phyloP scores from a whole-genome alignment of 2,113 vertebrate genomes.

The Syrmaticus mikado region DNA sequence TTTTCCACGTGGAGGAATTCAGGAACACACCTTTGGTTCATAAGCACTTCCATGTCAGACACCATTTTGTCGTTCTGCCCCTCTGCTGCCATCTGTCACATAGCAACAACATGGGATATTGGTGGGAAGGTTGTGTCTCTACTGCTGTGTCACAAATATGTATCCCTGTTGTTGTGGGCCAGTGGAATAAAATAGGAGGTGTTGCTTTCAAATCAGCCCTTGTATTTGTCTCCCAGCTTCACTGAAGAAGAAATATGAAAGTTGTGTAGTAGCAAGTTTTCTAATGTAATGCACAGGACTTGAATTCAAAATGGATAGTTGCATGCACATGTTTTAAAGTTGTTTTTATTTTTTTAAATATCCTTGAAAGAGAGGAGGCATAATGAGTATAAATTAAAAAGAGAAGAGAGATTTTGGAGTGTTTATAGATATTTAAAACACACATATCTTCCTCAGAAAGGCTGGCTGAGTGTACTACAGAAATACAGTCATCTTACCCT shows the following conservation, averaged over 20 bases:
- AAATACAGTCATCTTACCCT: neutral
- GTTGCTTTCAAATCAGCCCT: too few species aligned
- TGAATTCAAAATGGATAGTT: neutral
- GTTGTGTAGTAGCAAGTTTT: neutral
- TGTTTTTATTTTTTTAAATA: too few species aligned
- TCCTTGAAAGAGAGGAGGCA: rapidly evolving
- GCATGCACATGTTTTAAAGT: neutral
- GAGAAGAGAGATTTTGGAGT: neutral
- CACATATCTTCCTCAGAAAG: rapidly evolving
- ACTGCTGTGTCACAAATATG: too few species aligned
- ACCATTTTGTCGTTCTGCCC: too few species aligned
- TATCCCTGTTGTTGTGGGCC: too few species aligned
- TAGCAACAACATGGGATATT: too few species aligned
- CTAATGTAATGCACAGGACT: neutral
- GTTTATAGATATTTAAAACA: neutral
- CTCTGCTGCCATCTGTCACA: too few species aligned
- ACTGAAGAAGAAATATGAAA: neutral
- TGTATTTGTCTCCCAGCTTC: rapidly evolving
- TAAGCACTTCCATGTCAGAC: too few species aligned
- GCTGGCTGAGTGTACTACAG: neutral
- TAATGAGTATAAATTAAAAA: neutral
- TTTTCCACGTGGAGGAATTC: too few species aligned
- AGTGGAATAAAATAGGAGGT: too few species aligned
- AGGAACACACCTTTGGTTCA: too few species aligned
- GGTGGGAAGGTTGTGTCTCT: too few species aligned